Conservation (phyloP, 2,888 invertebrate species). For the Epinotia ramella region DNA sequence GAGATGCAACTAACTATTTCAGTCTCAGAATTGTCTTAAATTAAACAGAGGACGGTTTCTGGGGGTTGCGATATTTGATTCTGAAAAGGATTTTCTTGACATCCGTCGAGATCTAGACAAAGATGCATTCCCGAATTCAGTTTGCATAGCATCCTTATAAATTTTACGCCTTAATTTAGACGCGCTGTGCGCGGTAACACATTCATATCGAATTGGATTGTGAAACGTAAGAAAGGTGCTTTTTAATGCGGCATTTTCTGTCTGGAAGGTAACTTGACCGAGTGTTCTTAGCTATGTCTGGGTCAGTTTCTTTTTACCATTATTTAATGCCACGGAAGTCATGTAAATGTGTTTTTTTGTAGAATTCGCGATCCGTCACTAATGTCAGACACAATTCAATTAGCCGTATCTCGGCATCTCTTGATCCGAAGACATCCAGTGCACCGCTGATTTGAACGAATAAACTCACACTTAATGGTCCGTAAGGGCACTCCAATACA, state of each 20-base stretch:
- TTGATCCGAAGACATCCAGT: no score
- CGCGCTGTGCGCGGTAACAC: background rate
- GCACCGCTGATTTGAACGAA: no score
- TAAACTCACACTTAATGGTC: no score
- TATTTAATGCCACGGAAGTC: no score
- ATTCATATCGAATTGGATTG: background rate
- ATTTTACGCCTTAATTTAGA: background rate
- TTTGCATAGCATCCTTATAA: background rate
- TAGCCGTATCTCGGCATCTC: no score
- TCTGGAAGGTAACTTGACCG: background rate
- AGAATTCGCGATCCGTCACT: no score
- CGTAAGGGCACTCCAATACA: no score
- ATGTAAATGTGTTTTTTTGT: no score
- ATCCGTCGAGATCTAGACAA: background rate
- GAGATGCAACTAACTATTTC: constrained; percentile 30
- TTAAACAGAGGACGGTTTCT: constrained; percentile 11
- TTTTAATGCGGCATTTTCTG: background rate
- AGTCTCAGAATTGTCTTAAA: constrained; percentile 33
- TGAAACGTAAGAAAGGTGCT: background rate
- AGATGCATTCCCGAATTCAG: background rate
- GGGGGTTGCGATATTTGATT: constrained; percentile 6
- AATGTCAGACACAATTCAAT: no score
- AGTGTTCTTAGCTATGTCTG: no score
- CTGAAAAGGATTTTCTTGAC: background rate
- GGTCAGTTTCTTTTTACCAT: no score